Percentiles rank a stretch among this genome's conserved stretches.
Evolutionary conservation across 2,888 invertebrate genomes (phyloP).

Genomic region (Drosophila quinaria): DNA sequence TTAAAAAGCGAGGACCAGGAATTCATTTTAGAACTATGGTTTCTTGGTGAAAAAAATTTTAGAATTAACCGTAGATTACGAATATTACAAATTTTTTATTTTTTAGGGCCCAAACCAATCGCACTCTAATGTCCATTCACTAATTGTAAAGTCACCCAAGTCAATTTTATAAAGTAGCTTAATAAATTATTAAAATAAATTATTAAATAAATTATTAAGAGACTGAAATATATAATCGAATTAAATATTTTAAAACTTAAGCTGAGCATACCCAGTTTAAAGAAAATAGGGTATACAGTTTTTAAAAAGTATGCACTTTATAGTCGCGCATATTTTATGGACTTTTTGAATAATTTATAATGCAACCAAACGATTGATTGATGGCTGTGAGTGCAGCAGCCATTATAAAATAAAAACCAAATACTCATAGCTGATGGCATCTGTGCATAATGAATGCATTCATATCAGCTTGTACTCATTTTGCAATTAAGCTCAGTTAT

Average conservation of each 20-base stretch:
- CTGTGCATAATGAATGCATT: constrained; percentile 63
- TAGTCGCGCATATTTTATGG: constrained; percentile 44
- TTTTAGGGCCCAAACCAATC: no score
- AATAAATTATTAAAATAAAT: no score
- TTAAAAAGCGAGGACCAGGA: no score
- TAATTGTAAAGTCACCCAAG: no score
- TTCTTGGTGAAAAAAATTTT: no score
- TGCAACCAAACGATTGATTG: constrained; percentile 47
- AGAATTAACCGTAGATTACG: no score
- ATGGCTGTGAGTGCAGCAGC: constrained; percentile 32
- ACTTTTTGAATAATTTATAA: constrained; percentile 60
- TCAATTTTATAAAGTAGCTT: no score
- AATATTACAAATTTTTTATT: no score
- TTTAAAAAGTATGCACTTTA: constrained; percentile 37
- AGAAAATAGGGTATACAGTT: not conserved
- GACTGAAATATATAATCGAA: no score
- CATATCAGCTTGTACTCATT: constrained; percentile 48
- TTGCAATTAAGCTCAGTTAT: constrained; percentile 49
- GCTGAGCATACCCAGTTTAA: not conserved
- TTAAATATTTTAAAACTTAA: not conserved
- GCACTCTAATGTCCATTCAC: no score
- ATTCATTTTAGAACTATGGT: no score
- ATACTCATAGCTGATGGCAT: constrained; percentile 61
- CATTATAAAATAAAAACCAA: constrained; percentile 24
- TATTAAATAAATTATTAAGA: no score